phyloP scores from a whole-genome alignment of 2,797 vertebrate species.

The Bradypodion ventrale region DNA sequence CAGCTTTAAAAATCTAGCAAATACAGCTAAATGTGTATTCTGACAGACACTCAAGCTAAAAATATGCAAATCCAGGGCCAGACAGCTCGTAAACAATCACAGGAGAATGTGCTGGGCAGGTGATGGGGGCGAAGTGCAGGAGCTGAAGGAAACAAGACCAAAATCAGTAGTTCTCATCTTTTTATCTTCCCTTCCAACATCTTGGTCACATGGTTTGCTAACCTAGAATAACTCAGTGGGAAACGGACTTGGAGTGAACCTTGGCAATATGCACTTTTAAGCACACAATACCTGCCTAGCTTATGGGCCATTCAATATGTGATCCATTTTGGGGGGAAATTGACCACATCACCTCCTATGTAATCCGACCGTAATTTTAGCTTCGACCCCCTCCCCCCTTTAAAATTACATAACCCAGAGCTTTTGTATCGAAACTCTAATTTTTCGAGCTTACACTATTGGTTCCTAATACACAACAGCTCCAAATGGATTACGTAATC shows the following conservation, averaged over 20 bases:
- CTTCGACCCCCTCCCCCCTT: too few species aligned
- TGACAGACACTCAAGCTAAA: not conserved
- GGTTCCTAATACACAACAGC: too few species aligned
- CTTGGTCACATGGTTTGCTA: not conserved
- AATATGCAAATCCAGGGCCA: not conserved
- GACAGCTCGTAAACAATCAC: not conserved
- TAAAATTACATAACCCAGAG: too few species aligned
- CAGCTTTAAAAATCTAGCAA: conserved; percentile 2
- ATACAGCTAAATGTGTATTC: not conserved
- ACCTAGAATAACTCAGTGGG: not conserved
- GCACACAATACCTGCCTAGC: too few species aligned
- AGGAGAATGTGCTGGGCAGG: not conserved
- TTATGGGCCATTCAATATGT: too few species aligned
- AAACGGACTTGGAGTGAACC: not conserved
- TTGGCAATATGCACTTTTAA: not conserved
- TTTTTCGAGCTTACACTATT: too few species aligned
- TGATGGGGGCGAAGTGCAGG: not conserved
- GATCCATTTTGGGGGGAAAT: too few species aligned
- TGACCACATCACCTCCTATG: too few species aligned
- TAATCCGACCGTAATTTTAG: too few species aligned
- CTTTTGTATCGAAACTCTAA: too few species aligned
- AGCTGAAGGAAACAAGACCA: not conserved
- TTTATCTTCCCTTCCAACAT: not conserved
- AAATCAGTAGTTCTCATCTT: not conserved
- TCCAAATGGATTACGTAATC: too few species aligned